Conservation (phyloP, 1,140 invertebrate species). For the Plectrocnemia conspersa region DNA sequence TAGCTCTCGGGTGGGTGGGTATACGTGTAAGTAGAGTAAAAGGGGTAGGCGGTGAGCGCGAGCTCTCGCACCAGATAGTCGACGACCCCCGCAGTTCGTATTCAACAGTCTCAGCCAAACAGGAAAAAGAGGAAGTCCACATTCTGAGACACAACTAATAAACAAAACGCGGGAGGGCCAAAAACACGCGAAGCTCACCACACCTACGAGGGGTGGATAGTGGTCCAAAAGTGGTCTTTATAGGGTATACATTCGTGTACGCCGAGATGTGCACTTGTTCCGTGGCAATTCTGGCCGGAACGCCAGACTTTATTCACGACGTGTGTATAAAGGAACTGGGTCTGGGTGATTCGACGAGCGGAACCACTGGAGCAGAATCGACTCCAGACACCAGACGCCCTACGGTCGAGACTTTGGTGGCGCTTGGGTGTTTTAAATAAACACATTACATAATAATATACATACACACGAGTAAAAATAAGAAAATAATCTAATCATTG, state of each 20-base stretch:
- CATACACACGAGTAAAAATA: too few species aligned
- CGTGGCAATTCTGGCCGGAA: background rate
- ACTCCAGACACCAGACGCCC: constrained; percentile 33
- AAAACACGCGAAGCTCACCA: background rate
- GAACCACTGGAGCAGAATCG: constrained; percentile 32
- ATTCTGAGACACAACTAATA: constrained; percentile 31
- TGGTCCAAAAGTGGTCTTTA: background rate
- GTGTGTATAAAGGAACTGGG: constrained; percentile 29
- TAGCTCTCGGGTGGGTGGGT: background rate
- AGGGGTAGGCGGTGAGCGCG: background rate
- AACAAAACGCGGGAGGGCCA: constrained; percentile 20
- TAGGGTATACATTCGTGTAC: background rate
- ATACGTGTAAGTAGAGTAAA: background rate
- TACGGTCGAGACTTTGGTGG: constrained; percentile 30
- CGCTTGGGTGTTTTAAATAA: too few species aligned
- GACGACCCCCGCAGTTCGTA: background rate
- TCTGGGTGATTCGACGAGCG: constrained; percentile 23
- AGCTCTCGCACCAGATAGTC: constrained; percentile 9
- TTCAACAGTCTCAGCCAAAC: constrained; percentile 21
- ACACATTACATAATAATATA: too few species aligned
- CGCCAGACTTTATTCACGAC: constrained; percentile 25
- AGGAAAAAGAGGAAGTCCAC: constrained; percentile 31
- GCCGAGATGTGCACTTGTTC: background rate
- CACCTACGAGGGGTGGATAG: background rate
- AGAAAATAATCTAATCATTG: too few species aligned